Base-by-base conservation (phyloP, 1,140 invertebrate genomes). In the Pseudomyrmex dendroicus region DNA sequence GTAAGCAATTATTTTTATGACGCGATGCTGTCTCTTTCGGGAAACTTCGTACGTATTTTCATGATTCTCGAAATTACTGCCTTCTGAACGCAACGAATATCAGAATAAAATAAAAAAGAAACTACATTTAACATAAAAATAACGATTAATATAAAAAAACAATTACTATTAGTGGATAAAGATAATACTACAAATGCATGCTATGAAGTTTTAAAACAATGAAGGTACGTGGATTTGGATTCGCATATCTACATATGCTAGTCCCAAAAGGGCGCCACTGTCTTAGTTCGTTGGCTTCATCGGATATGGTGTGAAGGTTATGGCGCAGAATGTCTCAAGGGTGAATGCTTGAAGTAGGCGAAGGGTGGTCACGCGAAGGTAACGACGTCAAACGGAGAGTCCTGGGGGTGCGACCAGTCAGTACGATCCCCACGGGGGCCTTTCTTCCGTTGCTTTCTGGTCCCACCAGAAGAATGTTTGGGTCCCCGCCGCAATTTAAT, bases 341-440 rank as follows among this genome's bases (percentile, higher is more conserved):
- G 80, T 83, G 76, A 35, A 1, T 54, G 73, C 54, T 22, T 74
- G 48, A 59, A 83, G 66, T 62, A 72, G 44, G 52, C 67, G 73
- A 78, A 74, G 77, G 59, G 59, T 82, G 66, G 67, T 73, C 59
- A 5, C 35, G 35, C 35, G 73, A 66, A 86, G 54, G 74, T 82
- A 85, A 83, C 57, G 78, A 74, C 72, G 72, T 84, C 84, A 78
- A 84, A 85, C 74, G 78, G 84, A 74, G 80, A 85, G 89, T 91
- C 89, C 88, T 91, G 78, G 74, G 89, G 89, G 86, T 90, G 89
- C 89, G 86, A 92, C 89, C 90, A 92, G 91, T 92, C 90, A 91
- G 84, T 78, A 89, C 61, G 68, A 82, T 83, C 89, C 92, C 91
- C 92, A 83, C 84, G 86, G 89, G 91, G 89, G 88, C 90, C 89